Conservation (phyloP, 1,140 invertebrate species). For the Psilanteris sp. region DNA sequence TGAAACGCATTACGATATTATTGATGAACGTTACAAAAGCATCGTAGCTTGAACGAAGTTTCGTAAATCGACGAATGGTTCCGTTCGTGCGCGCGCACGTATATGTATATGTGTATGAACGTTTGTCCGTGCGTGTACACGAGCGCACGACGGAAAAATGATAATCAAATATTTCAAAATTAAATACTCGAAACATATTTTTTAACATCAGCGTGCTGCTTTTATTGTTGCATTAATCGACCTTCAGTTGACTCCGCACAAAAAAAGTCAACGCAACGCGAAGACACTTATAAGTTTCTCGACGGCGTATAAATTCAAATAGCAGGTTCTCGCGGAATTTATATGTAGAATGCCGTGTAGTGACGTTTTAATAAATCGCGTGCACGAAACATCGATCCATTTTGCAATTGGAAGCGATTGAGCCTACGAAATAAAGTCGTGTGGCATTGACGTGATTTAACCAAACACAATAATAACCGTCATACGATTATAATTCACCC, state of each 20-base stretch:
- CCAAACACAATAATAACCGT: constrained; percentile 47
- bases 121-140: too few relatives aligned
- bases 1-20: too few relatives aligned
- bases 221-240: constrained; percentile 36
- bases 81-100: too few relatives aligned
- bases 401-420: constrained; percentile 56
- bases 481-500: constrained; percentile 44
- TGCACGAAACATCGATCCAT: constrained; percentile 60
- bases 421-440: constrained; percentile 60
- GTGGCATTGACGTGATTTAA: constrained; percentile 56
- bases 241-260: constrained; percentile 23
- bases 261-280: constrained; percentile 42
- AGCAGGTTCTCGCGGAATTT: constrained; percentile 61
- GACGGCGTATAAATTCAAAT: constrained; percentile 60
- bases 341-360: constrained; percentile 57
- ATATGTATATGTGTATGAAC: too few relatives aligned
- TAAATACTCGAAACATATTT: constrained; percentile 10
- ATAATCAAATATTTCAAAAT: constrained; percentile 5
- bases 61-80: too few relatives aligned
- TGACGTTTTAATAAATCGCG: constrained; percentile 61
- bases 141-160: too few relatives aligned
- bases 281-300: constrained; percentile 59
- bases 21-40: too few relatives aligned
- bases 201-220: neutral
- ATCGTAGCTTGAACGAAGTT: too few relatives aligned